Conservation (phyloP, 2,888 invertebrate genomes). For the Melolontha melolontha region DNA sequence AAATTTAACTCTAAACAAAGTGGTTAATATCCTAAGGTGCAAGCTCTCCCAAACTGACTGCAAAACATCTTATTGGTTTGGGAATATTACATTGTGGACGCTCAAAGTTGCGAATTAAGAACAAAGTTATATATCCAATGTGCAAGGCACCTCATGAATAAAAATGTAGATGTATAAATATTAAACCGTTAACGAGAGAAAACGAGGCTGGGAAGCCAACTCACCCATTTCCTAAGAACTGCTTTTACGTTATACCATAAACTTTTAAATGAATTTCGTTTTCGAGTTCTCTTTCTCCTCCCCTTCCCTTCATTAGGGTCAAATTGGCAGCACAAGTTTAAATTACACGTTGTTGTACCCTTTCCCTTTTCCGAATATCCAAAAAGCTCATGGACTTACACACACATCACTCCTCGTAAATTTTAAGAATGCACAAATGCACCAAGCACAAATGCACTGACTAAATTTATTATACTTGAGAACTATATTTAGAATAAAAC, state of each 20-base stretch:
- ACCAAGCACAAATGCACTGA: conserved; percentile 53
- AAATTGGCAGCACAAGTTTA: conserved; percentile 55
- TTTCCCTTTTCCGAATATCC: background rate
- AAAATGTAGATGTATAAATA: conserved; percentile 15
- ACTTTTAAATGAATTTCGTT: conserved; percentile 51
- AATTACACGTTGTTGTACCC: conserved; percentile 24
- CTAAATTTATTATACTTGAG: conserved; percentile 1
- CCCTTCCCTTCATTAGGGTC: conserved; percentile 56
- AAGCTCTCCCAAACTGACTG: background rate
- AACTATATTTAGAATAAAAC: too few species aligned
- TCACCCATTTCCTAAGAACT: conserved; percentile 2
- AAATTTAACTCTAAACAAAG: conserved; percentile 17
- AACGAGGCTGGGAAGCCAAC: conserved; percentile 21
- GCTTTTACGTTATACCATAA: background rate
- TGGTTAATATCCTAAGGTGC: conserved; percentile 8
- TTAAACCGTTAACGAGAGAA: conserved; percentile 17
- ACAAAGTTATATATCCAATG: conserved; percentile 7
- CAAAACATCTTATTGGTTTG: background rate
- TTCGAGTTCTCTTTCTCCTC: conserved; percentile 43
- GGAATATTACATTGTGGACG: conserved; percentile 11
- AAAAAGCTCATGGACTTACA: conserved; percentile 24
- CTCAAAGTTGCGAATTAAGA: conserved; percentile 22
- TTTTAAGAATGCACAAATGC: conserved; percentile 49
- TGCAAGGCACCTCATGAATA: conserved; percentile 21
- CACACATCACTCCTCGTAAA: conserved; percentile 45